Base-by-base conservation (phyloP, 2,888 invertebrate species). In the Tachystola acroxantha region DNA sequence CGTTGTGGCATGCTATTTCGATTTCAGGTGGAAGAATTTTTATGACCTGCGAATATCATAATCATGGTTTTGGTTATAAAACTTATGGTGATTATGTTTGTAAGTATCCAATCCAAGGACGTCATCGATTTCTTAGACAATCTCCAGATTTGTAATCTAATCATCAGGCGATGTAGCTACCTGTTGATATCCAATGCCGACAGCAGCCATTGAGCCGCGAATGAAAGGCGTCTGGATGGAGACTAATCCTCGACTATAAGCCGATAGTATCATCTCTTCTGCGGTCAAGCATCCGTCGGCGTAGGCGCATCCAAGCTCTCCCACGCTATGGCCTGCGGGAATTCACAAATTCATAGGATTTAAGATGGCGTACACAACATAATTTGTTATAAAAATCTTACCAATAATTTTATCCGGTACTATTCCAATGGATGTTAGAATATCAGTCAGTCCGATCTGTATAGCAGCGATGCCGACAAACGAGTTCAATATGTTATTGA, bases 151-250 rank as follows among this genome's bases (percentile, higher is more conserved):
- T n/a, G n/a, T n/a, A n/a, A n/a, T n/a, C n/a, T n/a, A n/a, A n/a
- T n/a, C n/a, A n/a, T n/a, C n/a, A n/a, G n/a, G n/a, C n/a, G n/a
- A n/a, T n/a, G n/a, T n/a, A n/a, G n/a, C n/a, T 46, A 90, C 84
- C 5, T 81, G 62, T 28, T 84, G 71, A 48, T 87, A 89, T 0
- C 90, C 88, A 1, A 91, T 52, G 3, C 94, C 96, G 12, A 96
- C 89, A 6, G 96, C 95, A 10, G 96, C 96, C 96, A 97, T 96
- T 7, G 92, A 91, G 13, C 95, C 95, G n/a, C 66, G 71, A 10
- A 92, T 89, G 32, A 92, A 77, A 4, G 88, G 78, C 0, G 90
- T 87, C 42, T 93, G 91, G 3, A 89, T 50, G 13, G 91, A 91
- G 0, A 92, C 91, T 42, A 88, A 85, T 2, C 95, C 95, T 46